phyloP scores from a whole-genome alignment of 2,797 vertebrate genomes.

The Anguilla pacifica region DNA sequence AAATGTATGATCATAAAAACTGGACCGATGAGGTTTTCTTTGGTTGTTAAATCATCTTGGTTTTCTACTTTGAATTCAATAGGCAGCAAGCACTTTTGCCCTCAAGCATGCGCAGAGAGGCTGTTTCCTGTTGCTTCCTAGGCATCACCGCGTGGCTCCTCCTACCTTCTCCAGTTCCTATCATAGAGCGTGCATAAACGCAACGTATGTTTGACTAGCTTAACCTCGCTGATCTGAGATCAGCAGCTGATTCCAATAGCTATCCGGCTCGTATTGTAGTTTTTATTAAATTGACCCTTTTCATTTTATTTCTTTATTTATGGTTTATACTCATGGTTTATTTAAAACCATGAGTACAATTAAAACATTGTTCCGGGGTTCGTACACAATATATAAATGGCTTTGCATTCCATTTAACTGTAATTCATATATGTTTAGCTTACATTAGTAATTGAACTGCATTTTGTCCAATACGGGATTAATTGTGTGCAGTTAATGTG shows the following conservation, averaged over 20 bases:
- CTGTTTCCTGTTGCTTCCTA: too few relatives aligned
- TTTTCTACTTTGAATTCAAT: too few relatives aligned
- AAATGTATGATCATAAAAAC: too few relatives aligned
- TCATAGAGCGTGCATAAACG: not conserved
- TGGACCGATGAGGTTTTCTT: too few relatives aligned
- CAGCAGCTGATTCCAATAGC: not conserved
- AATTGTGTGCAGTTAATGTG: not conserved
- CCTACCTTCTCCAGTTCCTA: too few relatives aligned
- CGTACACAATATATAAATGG: not conserved
- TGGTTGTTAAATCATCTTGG: too few relatives aligned
- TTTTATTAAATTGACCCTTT: not conserved
- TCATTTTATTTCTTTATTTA: not conserved
- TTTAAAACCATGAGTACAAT: not conserved
- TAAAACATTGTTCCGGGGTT: not conserved
- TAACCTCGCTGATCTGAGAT: slow-evolving; percentile 6
- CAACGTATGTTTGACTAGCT: not conserved
- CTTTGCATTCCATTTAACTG: too few relatives aligned
- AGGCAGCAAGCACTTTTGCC: too few relatives aligned
- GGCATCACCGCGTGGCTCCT: too few relatives aligned
- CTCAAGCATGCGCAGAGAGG: too few relatives aligned
- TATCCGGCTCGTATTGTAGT: not conserved
- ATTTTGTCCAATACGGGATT: not conserved
- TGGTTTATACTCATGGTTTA: not conserved
- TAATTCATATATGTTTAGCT: not conserved
- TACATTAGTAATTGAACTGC: not conserved